A percentile compares a stretch with the other conserved stretches of the same genome.
Evolutionary conservation across 2,113 vertebrate species (phyloP).

Genomic region (Circaetus cinerascens): DNA sequence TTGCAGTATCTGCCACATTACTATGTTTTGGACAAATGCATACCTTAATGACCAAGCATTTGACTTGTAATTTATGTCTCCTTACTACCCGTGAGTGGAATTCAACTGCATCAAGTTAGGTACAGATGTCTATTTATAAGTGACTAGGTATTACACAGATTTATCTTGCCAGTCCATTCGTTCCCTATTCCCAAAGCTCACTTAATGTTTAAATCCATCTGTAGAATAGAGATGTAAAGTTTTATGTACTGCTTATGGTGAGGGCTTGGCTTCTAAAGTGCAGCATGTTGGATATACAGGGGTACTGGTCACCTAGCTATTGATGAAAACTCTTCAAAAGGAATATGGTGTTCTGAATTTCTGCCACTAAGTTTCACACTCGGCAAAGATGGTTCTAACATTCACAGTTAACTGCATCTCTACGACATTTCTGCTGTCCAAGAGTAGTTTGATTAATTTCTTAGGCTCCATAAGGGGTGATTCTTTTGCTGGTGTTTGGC

Average conservation of each 20-base stretch:
- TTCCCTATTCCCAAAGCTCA: neutral
- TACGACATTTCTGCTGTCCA: neutral
- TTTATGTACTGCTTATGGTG: neutral
- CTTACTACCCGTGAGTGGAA: neutral
- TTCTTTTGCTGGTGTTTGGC: neutral
- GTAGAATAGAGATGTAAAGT: neutral
- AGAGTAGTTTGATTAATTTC: neutral
- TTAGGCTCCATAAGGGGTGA: neutral
- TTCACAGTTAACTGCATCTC: neutral
- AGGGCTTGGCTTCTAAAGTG: neutral
- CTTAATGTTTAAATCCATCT: neutral
- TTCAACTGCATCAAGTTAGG: neutral
- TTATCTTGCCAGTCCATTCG: neutral
- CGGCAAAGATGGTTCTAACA: neutral
- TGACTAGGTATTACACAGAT: neutral
- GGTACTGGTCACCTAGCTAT: neutral
- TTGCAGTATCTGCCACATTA: neutral
- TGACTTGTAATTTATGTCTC: neutral
- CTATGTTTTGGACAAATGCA: neutral
- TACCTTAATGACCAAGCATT: neutral
- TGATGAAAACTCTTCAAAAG: neutral
- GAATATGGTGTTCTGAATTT: neutral
- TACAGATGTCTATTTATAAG: neutral
- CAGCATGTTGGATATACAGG: rapidly evolving
- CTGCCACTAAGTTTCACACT: neutral